phyloP scores from a whole-genome alignment of 2,888 invertebrate genomes.

The Parnassius mnemosyne region DNA sequence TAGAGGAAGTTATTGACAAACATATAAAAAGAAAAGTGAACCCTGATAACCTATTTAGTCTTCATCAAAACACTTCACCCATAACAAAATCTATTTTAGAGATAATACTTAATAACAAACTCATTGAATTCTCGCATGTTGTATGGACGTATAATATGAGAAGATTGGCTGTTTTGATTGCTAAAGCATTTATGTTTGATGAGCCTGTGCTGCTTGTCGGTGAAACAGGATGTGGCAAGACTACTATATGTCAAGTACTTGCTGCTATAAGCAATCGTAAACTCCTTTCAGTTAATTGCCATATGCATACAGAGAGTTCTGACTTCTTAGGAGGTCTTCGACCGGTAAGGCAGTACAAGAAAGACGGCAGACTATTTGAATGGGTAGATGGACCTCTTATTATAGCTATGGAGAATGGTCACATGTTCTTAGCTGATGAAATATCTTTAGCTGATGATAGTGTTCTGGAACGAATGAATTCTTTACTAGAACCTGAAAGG shows the following conservation, averaged over 20 bases:
- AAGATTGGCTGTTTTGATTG: slow-evolving; percentile 86
- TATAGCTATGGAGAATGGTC: slow-evolving; percentile 92
- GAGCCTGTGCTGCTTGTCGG: slow-evolving; percentile 98
- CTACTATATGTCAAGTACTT: slow-evolving; percentile 95
- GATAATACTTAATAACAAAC: slow-evolving; percentile 78
- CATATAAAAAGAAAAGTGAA: slow-evolving; percentile 89
- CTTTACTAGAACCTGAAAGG: slow-evolving; percentile 95
- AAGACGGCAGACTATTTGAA: slow-evolving; percentile 89
- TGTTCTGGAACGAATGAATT: slow-evolving; percentile 97
- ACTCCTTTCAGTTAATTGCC: slow-evolving; percentile 95
- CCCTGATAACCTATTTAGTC: slow-evolving; percentile 85
- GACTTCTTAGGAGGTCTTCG: slow-evolving; percentile 98
- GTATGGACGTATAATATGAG: slow-evolving; percentile 98
- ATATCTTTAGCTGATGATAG: slow-evolving; percentile 99
- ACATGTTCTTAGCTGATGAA: slow-evolving; percentile 97
- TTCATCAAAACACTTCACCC: slow-evolving; percentile 84
- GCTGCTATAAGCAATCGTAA: slow-evolving; percentile 84
- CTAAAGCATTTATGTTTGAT: slow-evolving; percentile 92
- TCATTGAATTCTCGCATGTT: slow-evolving; percentile 85
- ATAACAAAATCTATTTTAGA: slow-evolving; percentile 88
- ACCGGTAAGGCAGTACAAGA: slow-evolving; percentile 87
- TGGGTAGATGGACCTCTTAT: slow-evolving; percentile 99
- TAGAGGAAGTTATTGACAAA: slow-evolving; percentile 88
- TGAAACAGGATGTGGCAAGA: slow-evolving; percentile 99
- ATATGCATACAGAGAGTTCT: slow-evolving; percentile 98